phyloP scores from a whole-genome alignment of 2,888 invertebrate species.

The Orthosia cruda region DNA sequence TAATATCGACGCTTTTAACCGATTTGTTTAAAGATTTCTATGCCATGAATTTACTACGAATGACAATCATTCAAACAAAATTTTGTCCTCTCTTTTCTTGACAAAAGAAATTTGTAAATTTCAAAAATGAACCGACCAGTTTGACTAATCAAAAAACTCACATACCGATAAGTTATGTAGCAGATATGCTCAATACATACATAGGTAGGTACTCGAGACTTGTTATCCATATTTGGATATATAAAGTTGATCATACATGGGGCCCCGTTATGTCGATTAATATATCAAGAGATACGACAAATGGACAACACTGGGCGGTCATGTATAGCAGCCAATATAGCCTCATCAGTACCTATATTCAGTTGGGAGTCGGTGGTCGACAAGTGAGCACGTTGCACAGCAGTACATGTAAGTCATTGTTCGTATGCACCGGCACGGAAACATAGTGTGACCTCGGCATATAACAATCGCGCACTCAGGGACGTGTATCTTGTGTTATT shows the following conservation, averaged over 20 bases:
- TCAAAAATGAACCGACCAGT: no score
- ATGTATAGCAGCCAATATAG: constrained; percentile 34
- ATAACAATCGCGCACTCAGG: constrained; percentile 49
- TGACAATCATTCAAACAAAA: no score
- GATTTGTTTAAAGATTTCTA: no score
- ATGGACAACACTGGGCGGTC: constrained; percentile 61
- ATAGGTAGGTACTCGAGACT: constrained; percentile 24
- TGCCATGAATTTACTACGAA: no score
- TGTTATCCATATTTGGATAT: constrained; percentile 21
- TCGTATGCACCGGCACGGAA: constrained; percentile 66
- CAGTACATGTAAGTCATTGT: constrained; percentile 76
- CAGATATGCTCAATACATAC: no score
- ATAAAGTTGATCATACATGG: constrained; percentile 11
- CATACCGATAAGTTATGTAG: no score
- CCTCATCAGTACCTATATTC: constrained; percentile 47
- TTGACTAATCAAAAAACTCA: no score
- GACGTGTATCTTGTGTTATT: constrained; percentile 50
- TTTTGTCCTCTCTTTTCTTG: no score
- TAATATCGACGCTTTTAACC: no score
- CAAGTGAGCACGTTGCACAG: constrained; percentile 70
- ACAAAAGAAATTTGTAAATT: no score
- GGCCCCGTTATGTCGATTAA: constrained; percentile 28
- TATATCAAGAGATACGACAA: constrained; percentile 39
- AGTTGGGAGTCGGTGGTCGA: constrained; percentile 74
- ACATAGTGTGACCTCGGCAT: constrained; percentile 59